Conservation (phyloP, 2,888 invertebrate genomes). For the Lamproptera curius region DNA sequence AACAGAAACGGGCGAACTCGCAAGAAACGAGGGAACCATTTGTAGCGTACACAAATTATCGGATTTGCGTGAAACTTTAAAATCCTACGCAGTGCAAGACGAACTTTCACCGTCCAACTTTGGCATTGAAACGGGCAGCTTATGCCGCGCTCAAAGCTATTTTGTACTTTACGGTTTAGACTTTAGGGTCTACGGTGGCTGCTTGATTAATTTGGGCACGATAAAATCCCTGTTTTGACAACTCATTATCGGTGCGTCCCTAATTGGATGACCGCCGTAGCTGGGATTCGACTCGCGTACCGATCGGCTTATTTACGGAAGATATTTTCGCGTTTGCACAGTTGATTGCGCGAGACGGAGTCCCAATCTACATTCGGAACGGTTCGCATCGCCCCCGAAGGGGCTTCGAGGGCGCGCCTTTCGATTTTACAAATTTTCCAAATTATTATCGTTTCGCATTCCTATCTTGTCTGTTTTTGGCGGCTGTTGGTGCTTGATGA, state of each 20-base stretch:
- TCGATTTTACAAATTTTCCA: too few species aligned
- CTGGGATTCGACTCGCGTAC: conserved; percentile 48
- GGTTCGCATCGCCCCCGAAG: too few species aligned
- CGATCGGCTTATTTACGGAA: conserved; percentile 58
- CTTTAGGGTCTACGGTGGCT: conserved; percentile 32
- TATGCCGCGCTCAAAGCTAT: conserved; percentile 30
- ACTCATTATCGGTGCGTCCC: conserved; percentile 69
- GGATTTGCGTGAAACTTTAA: conserved; percentile 67
- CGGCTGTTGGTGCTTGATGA: too few species aligned
- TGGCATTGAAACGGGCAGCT: conserved; percentile 54
- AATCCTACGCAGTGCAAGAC: conserved; percentile 58
- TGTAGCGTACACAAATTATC: conserved; percentile 53
- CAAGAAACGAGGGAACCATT: conserved; percentile 30
- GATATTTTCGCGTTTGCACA: conserved; percentile 66
- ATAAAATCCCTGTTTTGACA: conserved; percentile 68
- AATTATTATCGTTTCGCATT: background rate
- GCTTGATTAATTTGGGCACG: conserved; percentile 30
- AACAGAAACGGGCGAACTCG: background rate
- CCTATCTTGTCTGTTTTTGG: background rate
- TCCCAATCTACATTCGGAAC: conserved; percentile 50
- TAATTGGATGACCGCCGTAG: conserved; percentile 58
- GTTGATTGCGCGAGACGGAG: conserved; percentile 55
- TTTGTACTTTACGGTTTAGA: conserved; percentile 33
- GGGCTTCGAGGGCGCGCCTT: background rate
- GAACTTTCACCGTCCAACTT: conserved; percentile 73